A percentile compares a stretch with the other conserved stretches of the same genome.
Evolutionary conservation across 1,140 invertebrate genomes (phyloP).

Genomic region (Ditylenchus dipsaci): DNA sequence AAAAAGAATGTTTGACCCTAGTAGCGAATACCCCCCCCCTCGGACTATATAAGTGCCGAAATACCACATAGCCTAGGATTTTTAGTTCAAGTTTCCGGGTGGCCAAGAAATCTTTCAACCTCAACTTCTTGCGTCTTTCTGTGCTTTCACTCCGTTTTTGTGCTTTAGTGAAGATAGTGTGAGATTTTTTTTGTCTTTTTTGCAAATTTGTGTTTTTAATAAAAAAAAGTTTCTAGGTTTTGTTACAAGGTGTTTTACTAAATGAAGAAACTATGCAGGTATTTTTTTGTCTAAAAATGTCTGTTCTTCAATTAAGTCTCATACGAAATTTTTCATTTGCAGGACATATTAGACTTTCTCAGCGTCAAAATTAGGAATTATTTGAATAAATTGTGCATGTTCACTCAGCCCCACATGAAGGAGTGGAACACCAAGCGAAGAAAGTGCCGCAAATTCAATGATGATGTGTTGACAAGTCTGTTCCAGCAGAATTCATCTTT

Average conservation of each 20-base stretch:
- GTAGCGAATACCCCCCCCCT: no score
- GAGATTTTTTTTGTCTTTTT: constrained; percentile 60
- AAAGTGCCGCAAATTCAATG: constrained; percentile 11
- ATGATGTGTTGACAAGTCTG: constrained; percentile 16
- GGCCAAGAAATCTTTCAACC: constrained; percentile 68
- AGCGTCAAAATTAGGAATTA: constrained; percentile 55
- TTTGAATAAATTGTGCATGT: constrained; percentile 36
- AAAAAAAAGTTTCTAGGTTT: constrained; percentile 61
- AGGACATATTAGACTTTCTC: constrained; percentile 65
- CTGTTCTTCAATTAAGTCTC: no score
- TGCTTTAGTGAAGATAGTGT: constrained; percentile 67
- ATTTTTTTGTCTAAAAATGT: no score
- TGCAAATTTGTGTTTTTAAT: constrained; percentile 20
- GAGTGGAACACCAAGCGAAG: constrained; percentile 10
- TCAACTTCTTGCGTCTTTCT: constrained; percentile 72
- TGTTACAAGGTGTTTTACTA: constrained; percentile 71
- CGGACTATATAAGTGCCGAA: no score
- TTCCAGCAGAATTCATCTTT: not conserved
- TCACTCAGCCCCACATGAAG: constrained; percentile 18
- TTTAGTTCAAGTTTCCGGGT: constrained; percentile 71
- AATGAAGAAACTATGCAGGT: constrained; percentile 64
- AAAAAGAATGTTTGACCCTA: no score
- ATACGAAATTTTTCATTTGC: constrained; percentile 7
- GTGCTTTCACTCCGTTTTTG: constrained; percentile 75
- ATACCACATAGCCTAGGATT: no score